phyloP scores from a whole-genome alignment of 2,113 vertebrate species.

The Alligator mississippiensis region DNA sequence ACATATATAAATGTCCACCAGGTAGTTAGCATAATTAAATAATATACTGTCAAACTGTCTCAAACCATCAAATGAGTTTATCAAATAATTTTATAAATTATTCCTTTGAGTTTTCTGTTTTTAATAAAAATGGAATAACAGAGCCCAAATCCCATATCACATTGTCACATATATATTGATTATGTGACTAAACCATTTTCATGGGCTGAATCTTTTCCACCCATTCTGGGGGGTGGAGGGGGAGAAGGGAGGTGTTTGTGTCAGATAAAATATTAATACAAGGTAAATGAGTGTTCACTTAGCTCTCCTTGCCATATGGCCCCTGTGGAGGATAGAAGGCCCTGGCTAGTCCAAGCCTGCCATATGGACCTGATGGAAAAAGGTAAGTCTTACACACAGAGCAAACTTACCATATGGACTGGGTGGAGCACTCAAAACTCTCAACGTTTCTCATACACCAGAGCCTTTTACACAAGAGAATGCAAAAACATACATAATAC shows the following conservation, averaged over 20 bases:
- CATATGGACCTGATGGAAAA: constrained; percentile 83
- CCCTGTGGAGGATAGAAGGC: constrained; percentile 78
- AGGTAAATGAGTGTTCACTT: constrained; percentile 77
- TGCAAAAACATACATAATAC: constrained; percentile 82
- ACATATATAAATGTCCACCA: constrained; percentile 21
- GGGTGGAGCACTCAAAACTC: constrained; percentile 74
- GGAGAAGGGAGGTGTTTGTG: constrained; percentile 33
- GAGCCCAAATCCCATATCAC: constrained; percentile 34
- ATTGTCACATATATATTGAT: constrained; percentile 61
- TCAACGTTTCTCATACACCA: constrained; percentile 70
- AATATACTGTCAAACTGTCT: constrained; percentile 54
- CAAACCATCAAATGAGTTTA: constrained; percentile 53
- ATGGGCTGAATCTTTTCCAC: constrained; percentile 45
- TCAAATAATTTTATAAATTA: constrained; percentile 66
- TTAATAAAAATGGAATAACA: constrained; percentile 64
- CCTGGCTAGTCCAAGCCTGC: constrained; percentile 77
- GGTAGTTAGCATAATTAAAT: constrained; percentile 64
- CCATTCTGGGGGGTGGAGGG: constrained; percentile 59
- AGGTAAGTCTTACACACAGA: constrained; percentile 76
- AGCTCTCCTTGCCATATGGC: constrained; percentile 81
- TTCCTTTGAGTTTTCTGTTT: constrained; percentile 42
- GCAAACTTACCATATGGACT: constrained; percentile 82
- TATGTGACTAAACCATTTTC: constrained; percentile 66
- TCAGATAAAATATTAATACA: constrained; percentile 80
- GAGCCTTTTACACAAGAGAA: constrained; percentile 73